Conservation (phyloP, 2,888 invertebrate species). For the Cantharis nigra region DNA sequence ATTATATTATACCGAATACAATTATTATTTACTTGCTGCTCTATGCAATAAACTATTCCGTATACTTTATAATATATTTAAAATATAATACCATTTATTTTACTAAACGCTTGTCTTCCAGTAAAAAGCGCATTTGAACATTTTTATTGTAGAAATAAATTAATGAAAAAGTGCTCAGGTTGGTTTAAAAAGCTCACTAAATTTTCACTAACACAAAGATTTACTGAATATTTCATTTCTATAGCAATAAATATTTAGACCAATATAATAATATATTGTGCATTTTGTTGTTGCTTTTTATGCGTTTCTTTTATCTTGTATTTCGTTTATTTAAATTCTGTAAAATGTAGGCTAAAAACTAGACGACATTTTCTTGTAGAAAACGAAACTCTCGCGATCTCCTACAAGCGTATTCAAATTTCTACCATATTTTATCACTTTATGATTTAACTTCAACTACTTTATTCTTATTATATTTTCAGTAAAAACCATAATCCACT, state of each 20-base stretch:
- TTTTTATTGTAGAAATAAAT: not conserved
- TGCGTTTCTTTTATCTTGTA: not conserved
- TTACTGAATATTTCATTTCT: not conserved
- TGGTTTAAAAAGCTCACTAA: not conserved
- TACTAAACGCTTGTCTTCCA: not conserved
- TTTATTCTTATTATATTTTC: not conserved
- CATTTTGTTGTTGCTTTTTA: not conserved
- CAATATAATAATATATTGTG: not conserved
- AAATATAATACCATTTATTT: not conserved
- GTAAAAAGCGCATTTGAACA: not conserved
- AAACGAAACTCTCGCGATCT: not conserved
- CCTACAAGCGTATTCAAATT: not conserved
- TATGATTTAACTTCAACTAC: not conserved
- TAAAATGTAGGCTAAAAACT: not conserved
- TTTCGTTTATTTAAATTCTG: not conserved
- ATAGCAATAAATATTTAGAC: not conserved
- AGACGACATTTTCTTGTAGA: not conserved
- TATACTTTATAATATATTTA: not conserved
- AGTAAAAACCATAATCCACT: not conserved
- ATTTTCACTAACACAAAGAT: not conserved
- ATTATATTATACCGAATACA: not conserved
- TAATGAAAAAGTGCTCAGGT: not conserved
- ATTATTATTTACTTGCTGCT: not conserved
- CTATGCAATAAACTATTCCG: not conserved
- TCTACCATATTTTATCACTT: not conserved